A percentile compares a stretch with the other conserved stretches of the same genome.
Conservation (phyloP, 37 sponge, comb jelly and placozoan species). For the Geodia barretti region DNA sequence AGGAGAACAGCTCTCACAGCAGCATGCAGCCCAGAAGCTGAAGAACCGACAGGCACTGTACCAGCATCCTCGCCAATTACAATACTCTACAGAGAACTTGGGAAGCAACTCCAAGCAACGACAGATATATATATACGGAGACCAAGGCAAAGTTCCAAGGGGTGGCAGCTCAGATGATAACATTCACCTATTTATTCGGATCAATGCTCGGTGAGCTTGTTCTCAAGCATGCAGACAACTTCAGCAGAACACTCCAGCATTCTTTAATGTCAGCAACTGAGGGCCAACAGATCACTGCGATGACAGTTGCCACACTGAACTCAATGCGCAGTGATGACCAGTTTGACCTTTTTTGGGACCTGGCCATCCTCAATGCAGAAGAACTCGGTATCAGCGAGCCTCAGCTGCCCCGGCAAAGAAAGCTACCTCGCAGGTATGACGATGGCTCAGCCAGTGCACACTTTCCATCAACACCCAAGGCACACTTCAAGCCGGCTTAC, state of each 20-base stretch:
- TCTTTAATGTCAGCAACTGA: slow-evolving; percentile 15
- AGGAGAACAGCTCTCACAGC: not conserved
- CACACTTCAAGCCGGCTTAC: not conserved
- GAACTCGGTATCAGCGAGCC: slow-evolving; percentile 23
- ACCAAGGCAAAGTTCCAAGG: slow-evolving; percentile 36
- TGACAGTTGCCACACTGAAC: slow-evolving; percentile 1
- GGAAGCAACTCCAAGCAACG: slow-evolving; percentile 37
- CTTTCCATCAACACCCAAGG: not conserved
- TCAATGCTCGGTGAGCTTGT: slow-evolving; percentile 21
- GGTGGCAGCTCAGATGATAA: slow-evolving; percentile 47
- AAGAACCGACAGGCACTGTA: not conserved
- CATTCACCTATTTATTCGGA: slow-evolving; percentile 26
- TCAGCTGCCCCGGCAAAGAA: slow-evolving; percentile 32
- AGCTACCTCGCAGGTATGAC: slow-evolving; percentile 5
- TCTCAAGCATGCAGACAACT: slow-evolving; percentile 15
- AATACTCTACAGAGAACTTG: slow-evolving; percentile 25
- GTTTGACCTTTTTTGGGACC: slow-evolving; percentile 20
- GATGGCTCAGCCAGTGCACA: slow-evolving; percentile 4
- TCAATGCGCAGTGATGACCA: slow-evolving; percentile 8
- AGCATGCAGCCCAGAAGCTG: not conserved
- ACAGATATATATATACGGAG: slow-evolving; percentile 4
- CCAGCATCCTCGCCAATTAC: slow-evolving; percentile 46
- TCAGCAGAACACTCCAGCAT: slow-evolving; percentile 18
- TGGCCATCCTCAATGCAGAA: not conserved
- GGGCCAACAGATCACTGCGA: slow-evolving; percentile 14